Evolutionary conservation across 2,113 vertebrate species (phyloP).

Genomic region (Apeltes quadracus): DNA sequence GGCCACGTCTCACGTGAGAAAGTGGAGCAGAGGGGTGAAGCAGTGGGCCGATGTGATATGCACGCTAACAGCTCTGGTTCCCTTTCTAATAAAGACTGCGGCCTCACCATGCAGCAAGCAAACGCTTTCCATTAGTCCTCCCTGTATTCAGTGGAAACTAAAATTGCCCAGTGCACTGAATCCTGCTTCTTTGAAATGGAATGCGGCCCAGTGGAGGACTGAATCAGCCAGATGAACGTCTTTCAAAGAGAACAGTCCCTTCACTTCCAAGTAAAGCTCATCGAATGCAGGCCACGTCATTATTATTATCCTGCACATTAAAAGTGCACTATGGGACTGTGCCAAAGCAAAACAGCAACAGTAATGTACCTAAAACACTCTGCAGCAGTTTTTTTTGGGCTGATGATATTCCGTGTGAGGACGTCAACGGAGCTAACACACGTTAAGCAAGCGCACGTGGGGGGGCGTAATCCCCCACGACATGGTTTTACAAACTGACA

Average conservation of each 20-base stretch:
- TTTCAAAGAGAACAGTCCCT: slow-evolving; percentile 17
- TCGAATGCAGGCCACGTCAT: slow-evolving; percentile 6
- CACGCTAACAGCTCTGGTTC: slow-evolving; percentile 27
- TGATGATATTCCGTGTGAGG: background rate
- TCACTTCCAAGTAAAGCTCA: slow-evolving; percentile 23
- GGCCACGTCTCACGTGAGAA: slow-evolving; percentile 26
- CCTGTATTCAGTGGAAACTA: slow-evolving; percentile 1
- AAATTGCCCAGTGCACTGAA: slow-evolving; percentile 17
- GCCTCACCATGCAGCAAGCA: slow-evolving; percentile 16
- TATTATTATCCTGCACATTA: background rate
- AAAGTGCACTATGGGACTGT: background rate
- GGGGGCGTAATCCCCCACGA: background rate
- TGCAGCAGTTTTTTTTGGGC: background rate
- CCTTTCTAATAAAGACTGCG: slow-evolving; percentile 28
- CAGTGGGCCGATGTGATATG: slow-evolving; percentile 28
- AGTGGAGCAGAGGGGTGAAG: slow-evolving; percentile 33
- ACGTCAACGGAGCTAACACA: background rate
- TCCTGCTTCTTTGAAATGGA: slow-evolving; percentile 40
- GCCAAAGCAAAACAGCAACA: background rate
- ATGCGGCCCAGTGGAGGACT: slow-evolving; percentile 18
- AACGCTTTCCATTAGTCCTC: slow-evolving; percentile 20
- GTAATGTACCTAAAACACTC: background rate
- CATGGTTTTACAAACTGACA: slow-evolving; percentile 10
- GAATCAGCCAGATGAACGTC: slow-evolving; percentile 36
- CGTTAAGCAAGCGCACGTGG: background rate